Evolutionary conservation across 2,888 invertebrate species (phyloP).

Genomic region (Mimachlamys varia): DNA sequence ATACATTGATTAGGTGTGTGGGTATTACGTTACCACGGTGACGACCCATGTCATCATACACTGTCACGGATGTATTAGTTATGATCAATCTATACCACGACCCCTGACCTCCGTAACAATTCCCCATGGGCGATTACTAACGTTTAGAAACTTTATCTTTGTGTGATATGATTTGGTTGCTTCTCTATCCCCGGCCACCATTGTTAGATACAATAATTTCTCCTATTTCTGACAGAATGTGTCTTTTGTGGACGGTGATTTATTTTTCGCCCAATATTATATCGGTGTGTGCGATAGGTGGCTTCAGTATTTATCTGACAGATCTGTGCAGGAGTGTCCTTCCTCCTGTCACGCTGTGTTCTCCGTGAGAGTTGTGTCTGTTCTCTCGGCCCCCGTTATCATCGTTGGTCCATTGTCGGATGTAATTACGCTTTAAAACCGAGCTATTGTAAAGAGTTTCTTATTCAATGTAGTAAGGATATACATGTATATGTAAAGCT

Average conservation of each 20-base stretch:
- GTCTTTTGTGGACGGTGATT: background rate
- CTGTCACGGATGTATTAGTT: background rate
- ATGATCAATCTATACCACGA: background rate
- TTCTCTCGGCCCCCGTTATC: too few relatives aligned
- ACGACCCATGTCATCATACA: background rate
- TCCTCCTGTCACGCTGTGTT: too few relatives aligned
- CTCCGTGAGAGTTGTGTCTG: too few relatives aligned
- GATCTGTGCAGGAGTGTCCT: background rate
- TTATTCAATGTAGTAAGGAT: too few relatives aligned
- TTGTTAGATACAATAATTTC: background rate
- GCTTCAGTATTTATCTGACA: background rate
- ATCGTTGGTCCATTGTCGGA: background rate
- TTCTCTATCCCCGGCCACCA: background rate
- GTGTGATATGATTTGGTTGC: background rate
- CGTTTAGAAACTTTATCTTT: background rate
- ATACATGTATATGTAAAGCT: background rate
- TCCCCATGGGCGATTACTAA: background rate
- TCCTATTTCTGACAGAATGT: background rate
- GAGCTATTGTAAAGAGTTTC: too few relatives aligned
- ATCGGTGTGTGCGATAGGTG: background rate
- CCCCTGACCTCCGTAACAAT: constrained; percentile 5
- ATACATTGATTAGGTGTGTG: constrained; percentile 7
- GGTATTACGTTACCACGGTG: background rate
- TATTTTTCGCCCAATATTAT: background rate
- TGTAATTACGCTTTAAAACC: background rate